Conservation (phyloP, 2,113 vertebrate species). For the Istiophorus platypterus region DNA sequence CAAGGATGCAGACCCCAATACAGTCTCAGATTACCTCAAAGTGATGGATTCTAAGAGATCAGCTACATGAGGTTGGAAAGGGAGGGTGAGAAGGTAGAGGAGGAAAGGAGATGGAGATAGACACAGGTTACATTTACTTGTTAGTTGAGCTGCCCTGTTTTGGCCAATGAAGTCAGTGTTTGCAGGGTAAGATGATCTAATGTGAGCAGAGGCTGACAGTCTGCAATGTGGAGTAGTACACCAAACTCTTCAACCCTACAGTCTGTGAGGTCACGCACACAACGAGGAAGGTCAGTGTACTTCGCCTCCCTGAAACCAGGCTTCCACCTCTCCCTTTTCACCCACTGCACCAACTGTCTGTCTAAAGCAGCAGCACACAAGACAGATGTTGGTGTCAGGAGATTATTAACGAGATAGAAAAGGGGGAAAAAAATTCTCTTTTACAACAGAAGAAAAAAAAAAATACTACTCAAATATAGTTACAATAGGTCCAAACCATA, state of each 20-base stretch:
- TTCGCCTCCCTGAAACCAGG: slow-evolving; percentile 8
- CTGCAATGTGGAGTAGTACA: slow-evolving; percentile 6
- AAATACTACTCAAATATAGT: too few relatives aligned
- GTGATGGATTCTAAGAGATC: slow-evolving; percentile 60
- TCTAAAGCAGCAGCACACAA: slow-evolving; percentile 1
- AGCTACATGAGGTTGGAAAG: slow-evolving; percentile 20
- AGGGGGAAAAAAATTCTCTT: not conserved
- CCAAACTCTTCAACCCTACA: slow-evolving; percentile 19
- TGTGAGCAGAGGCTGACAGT: slow-evolving; percentile 7
- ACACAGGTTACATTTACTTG: slow-evolving; percentile 43
- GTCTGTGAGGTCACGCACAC: slow-evolving; percentile 22
- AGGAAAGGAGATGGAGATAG: slow-evolving; percentile 36
- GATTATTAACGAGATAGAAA: not conserved
- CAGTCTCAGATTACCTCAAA: slow-evolving; percentile 42
- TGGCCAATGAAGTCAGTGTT: slow-evolving; percentile 35
- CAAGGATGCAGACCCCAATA: slow-evolving; percentile 20
- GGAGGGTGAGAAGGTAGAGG: slow-evolving; percentile 8
- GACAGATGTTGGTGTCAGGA: not conserved
- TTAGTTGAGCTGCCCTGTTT: not conserved
- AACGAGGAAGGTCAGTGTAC: not conserved
- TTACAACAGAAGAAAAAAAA: too few relatives aligned
- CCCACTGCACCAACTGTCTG: slow-evolving; percentile 18
- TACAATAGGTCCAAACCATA: not conserved
- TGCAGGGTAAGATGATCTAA: slow-evolving; percentile 25
- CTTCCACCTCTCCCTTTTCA: slow-evolving; percentile 19